Evolutionary conservation across 1,140 invertebrate species (phyloP).

Genomic region (Sogatella furcifera): DNA sequence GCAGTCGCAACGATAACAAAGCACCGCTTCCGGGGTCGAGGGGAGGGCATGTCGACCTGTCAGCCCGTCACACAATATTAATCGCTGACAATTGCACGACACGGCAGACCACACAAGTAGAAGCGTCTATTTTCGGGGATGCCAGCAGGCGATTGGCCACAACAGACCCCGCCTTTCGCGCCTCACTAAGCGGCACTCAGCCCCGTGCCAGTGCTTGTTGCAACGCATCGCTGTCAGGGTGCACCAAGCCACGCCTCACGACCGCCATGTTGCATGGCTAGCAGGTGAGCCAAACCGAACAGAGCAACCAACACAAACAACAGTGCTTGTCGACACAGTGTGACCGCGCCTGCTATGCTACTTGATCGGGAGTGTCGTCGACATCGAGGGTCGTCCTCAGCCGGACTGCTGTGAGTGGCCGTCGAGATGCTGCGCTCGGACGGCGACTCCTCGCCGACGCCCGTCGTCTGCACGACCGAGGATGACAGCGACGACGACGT

Average conservation of each 20-base stretch:
- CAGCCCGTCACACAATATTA: background rate
- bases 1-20: background rate
- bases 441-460: background rate
- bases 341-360: background rate
- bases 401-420: background rate
- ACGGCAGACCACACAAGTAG: conserved; percentile 1
- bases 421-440: background rate
- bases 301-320: background rate
- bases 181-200: background rate
- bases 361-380: background rate
- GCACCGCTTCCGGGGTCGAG: background rate
- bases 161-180: background rate
- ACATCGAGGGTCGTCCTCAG: background rate
- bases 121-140: background rate
- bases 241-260: background rate
- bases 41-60: background rate
- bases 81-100: background rate
- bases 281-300: background rate
- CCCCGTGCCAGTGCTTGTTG: background rate
- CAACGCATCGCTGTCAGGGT: background rate
- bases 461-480: conserved; percentile 2
- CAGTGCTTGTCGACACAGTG: background rate
- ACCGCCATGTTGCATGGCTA: background rate
- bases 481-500: conserved; percentile 15
- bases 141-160: background rate